phyloP scores from a whole-genome alignment of 2,797 vertebrate genomes.

The Danionella dracula region DNA sequence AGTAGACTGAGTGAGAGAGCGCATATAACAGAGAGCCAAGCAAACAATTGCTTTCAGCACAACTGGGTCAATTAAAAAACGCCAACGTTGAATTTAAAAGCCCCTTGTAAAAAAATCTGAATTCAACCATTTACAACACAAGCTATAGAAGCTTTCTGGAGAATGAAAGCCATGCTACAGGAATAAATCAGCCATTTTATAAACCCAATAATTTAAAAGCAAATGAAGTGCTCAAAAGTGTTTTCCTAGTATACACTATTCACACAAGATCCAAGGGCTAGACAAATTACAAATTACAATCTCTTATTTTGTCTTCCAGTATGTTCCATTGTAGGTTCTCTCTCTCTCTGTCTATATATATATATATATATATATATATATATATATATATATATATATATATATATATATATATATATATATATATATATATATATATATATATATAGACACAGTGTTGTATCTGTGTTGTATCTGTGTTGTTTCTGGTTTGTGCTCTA shows the following conservation, averaged over 20 bases:
- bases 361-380: too few relatives aligned
- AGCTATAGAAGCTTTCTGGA: conserved; percentile 45
- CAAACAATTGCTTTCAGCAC: neutral
- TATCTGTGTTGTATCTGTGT: conserved; percentile 21
- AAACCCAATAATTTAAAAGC: too few relatives aligned
- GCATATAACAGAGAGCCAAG: conserved; percentile 17
- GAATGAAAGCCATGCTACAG: conserved; percentile 42
- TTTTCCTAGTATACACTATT: conserved; percentile 20
- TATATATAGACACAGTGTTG: too few relatives aligned
- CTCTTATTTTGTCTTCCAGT: conserved; percentile 34
- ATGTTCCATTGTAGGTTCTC: neutral
- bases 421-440: too few relatives aligned
- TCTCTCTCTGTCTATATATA: conserved; percentile 20
- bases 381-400: too few relatives aligned
- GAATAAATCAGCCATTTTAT: conserved; percentile 50
- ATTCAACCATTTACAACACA: conserved; percentile 16
- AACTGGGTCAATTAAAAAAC: conserved; percentile 2
- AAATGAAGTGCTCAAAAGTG: too few relatives aligned
- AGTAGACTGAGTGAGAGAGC: conserved; percentile 48
- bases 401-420: too few relatives aligned
- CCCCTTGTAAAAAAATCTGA: conserved; percentile 38
- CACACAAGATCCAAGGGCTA: conserved; percentile 59
- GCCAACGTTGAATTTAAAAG: conserved; percentile 43
- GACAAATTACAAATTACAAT: conserved; percentile 51
- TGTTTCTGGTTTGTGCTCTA: conserved; percentile 54